These are phyloP conservation scores for Lordiphosa fenestrarum DNA, from an alignment of 2,888 invertebrate genomes.

Conservation along the genomic window DNA sequence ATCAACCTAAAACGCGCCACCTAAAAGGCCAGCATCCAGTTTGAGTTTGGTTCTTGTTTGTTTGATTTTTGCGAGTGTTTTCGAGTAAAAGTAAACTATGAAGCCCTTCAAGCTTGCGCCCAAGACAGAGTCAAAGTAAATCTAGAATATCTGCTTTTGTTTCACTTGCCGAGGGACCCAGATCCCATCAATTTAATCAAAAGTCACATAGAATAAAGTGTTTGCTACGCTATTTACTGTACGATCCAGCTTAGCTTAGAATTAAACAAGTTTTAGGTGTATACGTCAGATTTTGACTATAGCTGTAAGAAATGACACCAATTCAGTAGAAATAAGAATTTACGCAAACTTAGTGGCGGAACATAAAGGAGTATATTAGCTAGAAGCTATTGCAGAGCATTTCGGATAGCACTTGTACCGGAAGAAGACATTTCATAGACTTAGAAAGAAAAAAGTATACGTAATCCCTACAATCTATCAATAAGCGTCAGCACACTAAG, in stretches of 20 bases:
- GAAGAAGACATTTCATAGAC: conserved; percentile 17
- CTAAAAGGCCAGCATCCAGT: conserved; percentile 18
- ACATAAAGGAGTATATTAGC: neutral
- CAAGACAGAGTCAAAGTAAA: conserved; percentile 31
- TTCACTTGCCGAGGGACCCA: conserved; percentile 42
- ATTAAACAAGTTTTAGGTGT: neutral
- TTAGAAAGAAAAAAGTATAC: conserved; percentile 27
- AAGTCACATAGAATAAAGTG: conserved; percentile 45
- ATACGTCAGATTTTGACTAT: conserved; percentile 2
- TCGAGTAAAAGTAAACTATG: conserved; percentile 32
- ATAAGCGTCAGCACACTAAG: conserved; percentile 9
- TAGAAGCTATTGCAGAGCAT: conserved; percentile 72
- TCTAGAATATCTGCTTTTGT: conserved; percentile 32
- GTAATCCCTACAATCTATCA: conserved; percentile 25
- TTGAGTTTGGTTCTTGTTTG: conserved; percentile 22
- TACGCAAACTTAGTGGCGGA: conserved; percentile 3
- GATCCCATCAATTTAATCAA: conserved; percentile 44
- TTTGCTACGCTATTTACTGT: conserved; percentile 59
- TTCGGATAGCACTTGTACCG: conserved; percentile 68
- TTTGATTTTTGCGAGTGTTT: conserved; percentile 15
- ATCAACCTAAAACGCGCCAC: conserved; percentile 64
- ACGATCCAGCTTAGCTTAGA: conserved; percentile 3
- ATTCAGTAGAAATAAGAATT: conserved; percentile 18
- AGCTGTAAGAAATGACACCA: conserved; percentile 67
- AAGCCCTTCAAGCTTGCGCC: conserved; percentile 55